Base-by-base conservation (phyloP, 2,888 invertebrate species). In the Nipponacmea schrenckii region DNA sequence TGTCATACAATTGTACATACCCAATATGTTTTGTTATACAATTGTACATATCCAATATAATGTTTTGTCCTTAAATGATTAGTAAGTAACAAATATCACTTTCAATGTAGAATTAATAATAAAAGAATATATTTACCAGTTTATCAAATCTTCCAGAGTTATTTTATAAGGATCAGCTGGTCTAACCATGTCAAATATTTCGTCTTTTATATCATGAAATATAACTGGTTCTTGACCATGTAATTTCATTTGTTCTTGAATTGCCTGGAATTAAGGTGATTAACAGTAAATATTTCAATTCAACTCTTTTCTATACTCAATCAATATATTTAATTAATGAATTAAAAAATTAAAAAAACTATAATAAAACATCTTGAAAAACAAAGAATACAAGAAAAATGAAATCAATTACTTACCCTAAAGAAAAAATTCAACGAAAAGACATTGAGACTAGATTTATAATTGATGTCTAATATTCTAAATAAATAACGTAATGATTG, bases 151-250 rank as follows among this genome's bases (percentile, higher is more conserved):
- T 81, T 93, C 93, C 3, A 97, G 90, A 0, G 96, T 96, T 79
- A 98, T 96, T 87, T 93, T 92, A 14, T 92, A 91, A 0, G 95
- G 94, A 89, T 97, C 93, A 73, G 91, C 92, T 0, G 97, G 96
- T 77, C 96, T 94, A 1, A 97, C 95, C 97, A 98, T 98, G 90
- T 98, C 98, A 90, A 97, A 98, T 80, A 98, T 95, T 90, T 98
- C 97, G 91, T 98, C 96, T 88, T 96, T 96, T 0, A 98, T 94
- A 90, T 98, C 97, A 81, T 96, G 94, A 88, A 97, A 97, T 81
- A 93, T 93, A 0, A 97, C 95, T 0, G 94, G 93, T 78, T 96
- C 96, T n/a, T 95, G 95, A 44, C 94, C 94, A 87, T 95, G 94
- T 10, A 93, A 92, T 71, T 92, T 92, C 93, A 98, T 94, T 89